Percentiles rank a stretch among this genome's conserved stretches.
Conservation (phyloP, 2,113 vertebrate species). For the Mixornis gularis region DNA sequence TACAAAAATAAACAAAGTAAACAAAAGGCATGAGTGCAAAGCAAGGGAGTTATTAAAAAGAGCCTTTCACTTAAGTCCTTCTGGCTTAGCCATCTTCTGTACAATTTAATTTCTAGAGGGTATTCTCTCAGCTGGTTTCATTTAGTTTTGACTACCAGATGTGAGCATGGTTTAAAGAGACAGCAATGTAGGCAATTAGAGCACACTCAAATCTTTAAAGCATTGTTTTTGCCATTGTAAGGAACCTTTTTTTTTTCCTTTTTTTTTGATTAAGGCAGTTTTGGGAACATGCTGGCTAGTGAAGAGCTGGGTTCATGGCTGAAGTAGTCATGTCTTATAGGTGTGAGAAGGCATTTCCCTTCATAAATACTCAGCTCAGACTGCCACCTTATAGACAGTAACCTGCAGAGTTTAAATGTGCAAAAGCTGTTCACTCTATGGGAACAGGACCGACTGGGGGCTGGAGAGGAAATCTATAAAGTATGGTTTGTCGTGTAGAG, state of each 20-base stretch:
- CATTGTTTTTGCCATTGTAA: conserved; percentile 18
- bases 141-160: conserved; percentile 62
- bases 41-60: conserved; percentile 47
- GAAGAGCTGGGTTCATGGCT: neutral
- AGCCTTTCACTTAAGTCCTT: conserved; percentile 53
- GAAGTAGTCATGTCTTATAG: neutral
- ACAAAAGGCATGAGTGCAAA: conserved; percentile 59
- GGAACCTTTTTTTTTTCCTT: neutral
- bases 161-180: conserved; percentile 40
- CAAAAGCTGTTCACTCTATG: neutral
- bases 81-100: conserved; percentile 43
- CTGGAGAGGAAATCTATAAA: neutral
- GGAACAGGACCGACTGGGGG: neutral
- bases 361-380: neutral
- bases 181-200: conserved; percentile 28
- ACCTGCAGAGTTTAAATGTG: neutral
- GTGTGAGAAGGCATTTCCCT: neutral
- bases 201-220: conserved; percentile 23
- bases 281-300: neutral
- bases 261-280: neutral
- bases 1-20: conserved; percentile 56
- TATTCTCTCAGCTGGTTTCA: conserved; percentile 49
- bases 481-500: neutral
- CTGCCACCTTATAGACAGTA: neutral
- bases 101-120: conserved; percentile 57